Evolutionary conservation across 2,113 vertebrate genomes (phyloP), one percentile per base, ranked within the genome.

Genomic region (Chlamydotis undulata): DNA sequence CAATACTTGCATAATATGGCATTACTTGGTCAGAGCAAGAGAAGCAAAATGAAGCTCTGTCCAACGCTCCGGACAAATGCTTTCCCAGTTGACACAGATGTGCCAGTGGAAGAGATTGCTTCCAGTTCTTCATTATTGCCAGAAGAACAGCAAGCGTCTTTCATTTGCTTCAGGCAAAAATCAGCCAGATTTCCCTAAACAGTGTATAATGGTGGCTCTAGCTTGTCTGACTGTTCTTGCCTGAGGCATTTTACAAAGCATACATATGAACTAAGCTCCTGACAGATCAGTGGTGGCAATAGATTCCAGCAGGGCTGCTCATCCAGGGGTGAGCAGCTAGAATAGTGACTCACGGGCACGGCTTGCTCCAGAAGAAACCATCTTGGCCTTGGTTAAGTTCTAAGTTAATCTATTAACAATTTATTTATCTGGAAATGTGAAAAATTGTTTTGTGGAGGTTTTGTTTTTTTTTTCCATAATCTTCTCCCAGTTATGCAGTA

Each of bases 121-220:
- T 74, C 31, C 55, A 80, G 21, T 59, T 89, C 75, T 68, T 90
- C 55, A n/a, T 57, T 82, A 61, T 63, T 89, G 75, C 45, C 37
- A 61, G 23, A 11, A 86, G 63, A 94, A 80, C 19, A 88, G 19
- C 17, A 74, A 90, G 33, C 49, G 6, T 63, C 29, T 86, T 65
- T 57, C 18, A 41, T 86, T 94, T 59, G 76, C 93, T 93, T 89
- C 60, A 81, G 93, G 91, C 67, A 89, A 96, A 95, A 94, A 59
- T 94, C 76, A 90, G 31, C 9, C 41, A 74, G 43, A 43, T 41
- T 90, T 94, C 73, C 33, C 55, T 63, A 81, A 92, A 26, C 33
- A 63, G 13, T 41, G 6, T 37, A 45, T 82, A 83, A 73, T 65
- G 45, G 56, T 89, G 52, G 41, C 37, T 93, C 31, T 64, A 90